Evolutionary conservation across 2,888 invertebrate species (phyloP).

Genomic region (Megamerina dolium): DNA sequence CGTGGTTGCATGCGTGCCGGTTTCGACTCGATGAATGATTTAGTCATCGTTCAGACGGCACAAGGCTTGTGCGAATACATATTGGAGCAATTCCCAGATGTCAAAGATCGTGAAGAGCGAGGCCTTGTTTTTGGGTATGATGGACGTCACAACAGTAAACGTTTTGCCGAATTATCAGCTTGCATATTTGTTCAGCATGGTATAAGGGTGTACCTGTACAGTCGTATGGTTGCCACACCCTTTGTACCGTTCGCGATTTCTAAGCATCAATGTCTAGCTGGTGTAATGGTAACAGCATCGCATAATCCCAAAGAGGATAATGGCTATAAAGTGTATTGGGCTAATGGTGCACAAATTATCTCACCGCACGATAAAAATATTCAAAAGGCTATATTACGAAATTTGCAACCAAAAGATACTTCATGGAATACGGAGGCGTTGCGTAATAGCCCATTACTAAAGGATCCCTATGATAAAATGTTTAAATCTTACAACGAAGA

Average conservation of each 20-base stretch:
- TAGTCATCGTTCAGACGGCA: conserved; percentile 91
- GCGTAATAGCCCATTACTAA: conserved; percentile 52
- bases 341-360: conserved; percentile 92
- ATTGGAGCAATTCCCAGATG: conserved; percentile 53
- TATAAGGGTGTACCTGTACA: conserved; percentile 76
- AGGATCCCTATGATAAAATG: conserved; percentile 67
- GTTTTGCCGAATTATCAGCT: conserved; percentile 74
- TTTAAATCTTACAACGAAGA: conserved; percentile 61
- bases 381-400: conserved; percentile 67
- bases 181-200: conserved; percentile 71
- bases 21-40: conserved; percentile 90
- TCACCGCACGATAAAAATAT: conserved; percentile 87
- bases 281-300: conserved; percentile 92
- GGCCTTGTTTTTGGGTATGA: conserved; percentile 90
- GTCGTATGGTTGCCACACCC: conserved; percentile 81
- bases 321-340: conserved; percentile 97
- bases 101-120: conserved; percentile 51
- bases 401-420: conserved; percentile 67
- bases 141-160: conserved; percentile 84
- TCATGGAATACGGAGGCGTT: conserved; percentile 72
- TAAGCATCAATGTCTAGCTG: conserved; percentile 68
- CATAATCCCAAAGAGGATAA: conserved; percentile 95
- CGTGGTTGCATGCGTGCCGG: conserved; percentile 91
- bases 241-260: conserved; percentile 83
- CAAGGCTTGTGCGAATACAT: conserved; percentile 83